Evolutionary conservation across 2,113 vertebrate genomes (phyloP), one percentile per base, ranked within the genome.

Genomic region (Clarias gariepinus): DNA sequence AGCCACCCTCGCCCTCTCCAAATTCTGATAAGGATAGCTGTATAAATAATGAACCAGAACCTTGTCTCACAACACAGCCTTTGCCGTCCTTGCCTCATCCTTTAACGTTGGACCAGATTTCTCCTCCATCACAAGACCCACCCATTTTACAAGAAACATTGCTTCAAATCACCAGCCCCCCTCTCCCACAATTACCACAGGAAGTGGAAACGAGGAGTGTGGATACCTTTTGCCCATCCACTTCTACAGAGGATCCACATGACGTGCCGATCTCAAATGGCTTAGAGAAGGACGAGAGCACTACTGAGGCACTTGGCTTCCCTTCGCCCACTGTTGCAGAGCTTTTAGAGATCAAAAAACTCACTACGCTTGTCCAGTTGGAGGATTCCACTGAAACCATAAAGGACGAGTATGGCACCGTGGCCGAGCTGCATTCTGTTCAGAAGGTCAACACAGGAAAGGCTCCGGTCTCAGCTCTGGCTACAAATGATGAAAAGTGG

Each of bases 381-480:
- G 93, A 94, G 85, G 93, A 94, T 86, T 96, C 95, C 68, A 94
- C 94, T 0, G 94, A 95, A 91, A 95, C 95, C 0, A 91, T 95
- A 23, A 95, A 92, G 28, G 94, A 91, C 33, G 91, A 95, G 52
- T 91, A 61, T 79, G 91, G 89, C n/a, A 74, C 52, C 21, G 85
- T 87, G 12, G 68, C 88, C 0, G 25, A 47, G 36, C 80, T 28
- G 1, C 78, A 88, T 13, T 87, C 78, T 18, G 10, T 81, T 41
- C 86, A 53, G 55, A 85, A 69, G 33, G 64, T 47, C 30, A 83
- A 82, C 58, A 74, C 84, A 8, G 64, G 66, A 77, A 85, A 76
- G 36, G 82, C 78, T 83, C 53, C 28, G 13, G 82, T 90, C 28
- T 53, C 88, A 89, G 9, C 90, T 80, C 15, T 93, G 91, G 76